Evolutionary conservation across 2,797 vertebrate species (phyloP).

Genomic region (Discoglossus pictus): DNA sequence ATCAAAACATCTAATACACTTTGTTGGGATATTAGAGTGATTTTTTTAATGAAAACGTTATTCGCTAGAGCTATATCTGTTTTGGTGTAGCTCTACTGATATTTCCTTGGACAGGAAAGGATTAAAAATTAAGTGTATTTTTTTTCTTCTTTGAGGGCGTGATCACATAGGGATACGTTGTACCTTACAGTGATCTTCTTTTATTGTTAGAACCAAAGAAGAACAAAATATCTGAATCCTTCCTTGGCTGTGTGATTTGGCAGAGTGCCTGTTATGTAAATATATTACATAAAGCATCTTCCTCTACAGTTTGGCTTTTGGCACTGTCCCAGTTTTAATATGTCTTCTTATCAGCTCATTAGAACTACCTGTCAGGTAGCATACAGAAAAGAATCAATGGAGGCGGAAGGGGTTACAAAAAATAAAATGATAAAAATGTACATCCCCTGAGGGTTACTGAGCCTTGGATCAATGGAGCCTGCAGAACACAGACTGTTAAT

Average conservation of each 20-base stretch:
- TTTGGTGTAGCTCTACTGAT: too few relatives aligned
- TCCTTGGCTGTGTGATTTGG: slow-evolving; percentile 3
- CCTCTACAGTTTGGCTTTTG: slow-evolving; percentile 13
- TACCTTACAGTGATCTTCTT: too few relatives aligned
- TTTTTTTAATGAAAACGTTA: too few relatives aligned
- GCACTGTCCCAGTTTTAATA: slow-evolving; percentile 15
- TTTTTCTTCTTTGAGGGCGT: too few relatives aligned
- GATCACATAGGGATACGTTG: too few relatives aligned
- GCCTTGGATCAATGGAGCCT: slow-evolving; percentile 57
- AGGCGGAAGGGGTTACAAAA: slow-evolving; percentile 58
- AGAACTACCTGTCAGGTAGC: slow-evolving; percentile 52
- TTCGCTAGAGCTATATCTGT: too few relatives aligned
- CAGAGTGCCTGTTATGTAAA: neutral
- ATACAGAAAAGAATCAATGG: slow-evolving; percentile 51
- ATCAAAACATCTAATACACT: too few relatives aligned
- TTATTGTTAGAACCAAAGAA: too few relatives aligned
- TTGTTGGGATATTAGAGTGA: too few relatives aligned
- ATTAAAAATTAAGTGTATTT: too few relatives aligned
- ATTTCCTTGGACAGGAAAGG: too few relatives aligned
- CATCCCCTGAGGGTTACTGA: slow-evolving; percentile 52
- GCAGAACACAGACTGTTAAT: slow-evolving; percentile 42
- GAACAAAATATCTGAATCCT: too few relatives aligned
- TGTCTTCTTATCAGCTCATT: slow-evolving; percentile 51
- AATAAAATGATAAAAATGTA: slow-evolving; percentile 62
- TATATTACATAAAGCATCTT: neutral